These are phyloP conservation scores for Palythoa heliodiscus DNA, from an alignment of 92 coral and sea anemone species.

Conservation along the genomic window DNA sequence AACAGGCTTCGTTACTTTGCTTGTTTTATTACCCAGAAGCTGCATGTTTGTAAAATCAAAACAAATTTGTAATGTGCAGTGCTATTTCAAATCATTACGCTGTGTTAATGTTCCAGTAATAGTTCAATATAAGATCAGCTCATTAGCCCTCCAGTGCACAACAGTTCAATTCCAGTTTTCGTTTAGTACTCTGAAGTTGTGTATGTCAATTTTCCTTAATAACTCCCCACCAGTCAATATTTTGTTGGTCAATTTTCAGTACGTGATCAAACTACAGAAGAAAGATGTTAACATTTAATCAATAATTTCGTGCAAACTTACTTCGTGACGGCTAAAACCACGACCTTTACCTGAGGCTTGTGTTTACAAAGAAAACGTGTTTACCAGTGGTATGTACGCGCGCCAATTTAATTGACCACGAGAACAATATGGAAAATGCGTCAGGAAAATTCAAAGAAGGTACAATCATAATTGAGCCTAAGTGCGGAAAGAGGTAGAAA, in stretches of 20 bases:
- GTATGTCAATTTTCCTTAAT: background rate
- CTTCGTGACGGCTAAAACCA: background rate
- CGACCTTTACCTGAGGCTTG: background rate
- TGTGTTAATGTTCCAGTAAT: background rate
- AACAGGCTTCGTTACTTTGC: too few relatives aligned
- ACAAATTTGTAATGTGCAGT: background rate
- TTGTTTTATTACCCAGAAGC: too few relatives aligned
- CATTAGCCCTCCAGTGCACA: background rate
- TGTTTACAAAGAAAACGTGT: background rate
- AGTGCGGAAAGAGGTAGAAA: slow-evolving; percentile 9
- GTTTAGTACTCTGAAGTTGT: background rate
- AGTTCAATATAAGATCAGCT: background rate
- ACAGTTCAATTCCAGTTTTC: background rate
- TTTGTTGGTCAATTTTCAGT: background rate
- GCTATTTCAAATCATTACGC: background rate
- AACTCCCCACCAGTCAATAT: background rate
- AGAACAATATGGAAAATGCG: background rate
- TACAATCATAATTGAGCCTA: slow-evolving; percentile 1
- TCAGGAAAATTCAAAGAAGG: background rate
- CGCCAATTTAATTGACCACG: background rate
- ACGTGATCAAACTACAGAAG: background rate
- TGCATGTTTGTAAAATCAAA: background rate
- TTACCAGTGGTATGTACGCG: background rate
- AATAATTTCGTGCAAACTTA: background rate
- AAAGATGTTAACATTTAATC: background rate